Base-by-base conservation (phyloP, 2,888 invertebrate genomes). In the Lingula anatina region DNA sequence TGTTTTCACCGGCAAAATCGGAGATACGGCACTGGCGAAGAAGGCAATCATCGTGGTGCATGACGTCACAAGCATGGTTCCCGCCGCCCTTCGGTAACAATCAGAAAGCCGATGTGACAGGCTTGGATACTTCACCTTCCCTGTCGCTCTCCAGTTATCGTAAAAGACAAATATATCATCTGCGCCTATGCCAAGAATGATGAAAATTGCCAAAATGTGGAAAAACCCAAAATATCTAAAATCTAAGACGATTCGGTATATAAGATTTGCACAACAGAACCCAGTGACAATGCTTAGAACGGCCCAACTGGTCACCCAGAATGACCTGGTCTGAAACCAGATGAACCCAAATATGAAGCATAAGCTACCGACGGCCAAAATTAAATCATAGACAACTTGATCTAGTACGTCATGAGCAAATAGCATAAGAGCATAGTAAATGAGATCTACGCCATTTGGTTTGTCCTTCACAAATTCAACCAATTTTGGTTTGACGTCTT, bases 11-110 rank as follows among this genome's bases (percentile, higher is more conserved):
- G 65, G 61, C 9, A 70, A 51, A 5, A 70, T 46, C 1, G 66
- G 65, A 1, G 66, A 66, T 37, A 62, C 49, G 0, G 64, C 58
- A 50, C 60, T 68, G 2, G 57, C 57, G 25, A 65, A 55, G 53
- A 70, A 66, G 5, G 67, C 67, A 0, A 56, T 52, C 20, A 57
- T 54, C 1, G 67, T 67, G 3, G 66, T 65, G 7, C 64, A 39
- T 23, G 67, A 66, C n/a, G 67, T 65, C 25, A 63, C 55, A 25
- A 66, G 53, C 64, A 66, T 67, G 44, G 60, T 61, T 9, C 54
- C 36, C 5, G 57, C 57, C 2, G 62, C 60, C 37, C 57, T 60
- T n/a, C 49, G 50, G 50, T 63, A 67, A 7, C 62, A 61, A 37
- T 57, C 58, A 15, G 64, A 56, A 20, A 65, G 50, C n/a, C 65